Conservation (phyloP, 2,888 invertebrate species). For the Nomada goodeniana region DNA sequence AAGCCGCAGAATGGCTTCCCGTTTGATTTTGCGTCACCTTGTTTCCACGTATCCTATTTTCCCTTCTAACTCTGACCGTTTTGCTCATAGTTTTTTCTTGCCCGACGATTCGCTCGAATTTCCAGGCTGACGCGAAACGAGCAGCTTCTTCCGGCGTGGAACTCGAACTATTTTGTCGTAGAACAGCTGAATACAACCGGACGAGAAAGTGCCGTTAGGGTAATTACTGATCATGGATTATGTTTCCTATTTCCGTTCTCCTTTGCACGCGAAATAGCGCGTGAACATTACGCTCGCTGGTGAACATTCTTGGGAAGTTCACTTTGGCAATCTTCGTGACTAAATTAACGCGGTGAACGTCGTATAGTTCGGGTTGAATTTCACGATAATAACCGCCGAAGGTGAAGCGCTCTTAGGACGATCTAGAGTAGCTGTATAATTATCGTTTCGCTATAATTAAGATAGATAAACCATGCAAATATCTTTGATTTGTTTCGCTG, state of each 20-base stretch:
- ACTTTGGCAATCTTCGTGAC: neutral
- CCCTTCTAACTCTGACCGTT: neutral
- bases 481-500: too few species aligned
- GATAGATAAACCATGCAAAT: too few species aligned
- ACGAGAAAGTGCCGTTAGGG: constrained; percentile 50
- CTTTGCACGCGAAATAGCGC: constrained; percentile 23
- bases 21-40: constrained; percentile 37
- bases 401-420: too few species aligned
- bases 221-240: constrained; percentile 49
- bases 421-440: too few species aligned
- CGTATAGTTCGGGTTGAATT: neutral
- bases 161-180: neutral
- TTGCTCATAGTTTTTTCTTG: neutral
- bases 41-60: constrained; percentile 16
- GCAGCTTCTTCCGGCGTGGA: neutral
- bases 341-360: neutral
- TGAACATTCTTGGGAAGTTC: neutral
- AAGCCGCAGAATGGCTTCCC: neutral
- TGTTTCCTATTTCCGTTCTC: constrained; percentile 48
- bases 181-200: constrained; percentile 25
- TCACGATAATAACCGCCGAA: too few species aligned
- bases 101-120: neutral
- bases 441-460: too few species aligned
- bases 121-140: constrained; percentile 12
- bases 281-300: constrained; percentile 20